Conservation (phyloP, 2,797 vertebrate species). For the Poeciliopsis infans region DNA sequence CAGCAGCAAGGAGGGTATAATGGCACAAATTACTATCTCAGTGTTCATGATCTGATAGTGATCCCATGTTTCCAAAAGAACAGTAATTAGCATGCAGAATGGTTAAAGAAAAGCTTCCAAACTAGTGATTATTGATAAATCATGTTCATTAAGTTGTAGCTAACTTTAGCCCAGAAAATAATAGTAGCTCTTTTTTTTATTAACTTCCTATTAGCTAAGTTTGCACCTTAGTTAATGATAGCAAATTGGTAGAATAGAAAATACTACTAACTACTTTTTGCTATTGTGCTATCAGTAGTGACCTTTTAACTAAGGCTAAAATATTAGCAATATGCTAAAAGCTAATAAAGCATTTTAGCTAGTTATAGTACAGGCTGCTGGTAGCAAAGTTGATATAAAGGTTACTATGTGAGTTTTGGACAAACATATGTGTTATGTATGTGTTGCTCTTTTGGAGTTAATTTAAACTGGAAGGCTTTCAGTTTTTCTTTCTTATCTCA, state of each 20-base stretch:
- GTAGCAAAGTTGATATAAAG: background rate
- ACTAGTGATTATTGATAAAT: background rate
- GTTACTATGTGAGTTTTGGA: background rate
- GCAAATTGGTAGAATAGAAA: background rate
- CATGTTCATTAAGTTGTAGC: background rate
- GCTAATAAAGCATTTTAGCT: background rate
- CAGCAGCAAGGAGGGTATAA: background rate
- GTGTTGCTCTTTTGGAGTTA: background rate
- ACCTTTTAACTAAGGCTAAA: background rate
- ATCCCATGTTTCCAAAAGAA: background rate
- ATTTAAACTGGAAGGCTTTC: background rate
- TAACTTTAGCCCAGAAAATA: background rate
- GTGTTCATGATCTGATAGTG: background rate
- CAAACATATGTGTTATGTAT: background rate
- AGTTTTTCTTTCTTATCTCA: background rate
- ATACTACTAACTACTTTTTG: background rate
- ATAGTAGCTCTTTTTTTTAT: background rate
- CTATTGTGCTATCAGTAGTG: background rate
- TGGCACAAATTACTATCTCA: background rate
- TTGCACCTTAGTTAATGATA: background rate
- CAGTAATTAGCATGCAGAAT: background rate
- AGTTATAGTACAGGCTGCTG: background rate
- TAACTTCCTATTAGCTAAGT: background rate
- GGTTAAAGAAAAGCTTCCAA: background rate
- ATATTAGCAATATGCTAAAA: background rate